Percentiles rank a stretch among this genome's conserved stretches.
These are phyloP conservation scores for Phenganax subtilis DNA, from an alignment of 92 coral and sea anemone species.

Conservation along the genomic window DNA sequence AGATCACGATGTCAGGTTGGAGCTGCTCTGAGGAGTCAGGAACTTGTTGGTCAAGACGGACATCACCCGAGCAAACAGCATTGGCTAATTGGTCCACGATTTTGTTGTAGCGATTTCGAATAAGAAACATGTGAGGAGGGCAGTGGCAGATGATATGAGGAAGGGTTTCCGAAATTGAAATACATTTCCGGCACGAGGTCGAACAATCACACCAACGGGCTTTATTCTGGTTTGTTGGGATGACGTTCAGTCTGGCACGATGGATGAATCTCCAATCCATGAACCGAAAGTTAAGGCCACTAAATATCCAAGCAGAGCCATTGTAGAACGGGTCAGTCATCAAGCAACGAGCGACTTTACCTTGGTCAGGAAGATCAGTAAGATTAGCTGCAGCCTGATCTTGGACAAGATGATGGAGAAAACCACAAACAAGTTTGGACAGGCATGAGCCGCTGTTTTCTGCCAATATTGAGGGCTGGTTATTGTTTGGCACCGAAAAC, in stretches of 20 bases:
- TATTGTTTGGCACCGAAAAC: neutral
- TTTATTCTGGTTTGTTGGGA: neutral
- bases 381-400: neutral
- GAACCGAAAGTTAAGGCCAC: slow-evolving; percentile 7
- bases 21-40: neutral
- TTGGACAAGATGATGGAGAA: neutral
- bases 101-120: neutral
- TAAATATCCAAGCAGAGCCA: slow-evolving; percentile 7
- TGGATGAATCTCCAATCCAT: slow-evolving; percentile 24
- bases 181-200: neutral
- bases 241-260: slow-evolving; percentile 5
- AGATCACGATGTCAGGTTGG: neutral
- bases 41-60: neutral
- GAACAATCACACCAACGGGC: neutral
- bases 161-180: neutral
- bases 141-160: slow-evolving; percentile 16
- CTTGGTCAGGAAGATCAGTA: neutral
- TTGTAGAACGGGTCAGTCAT: neutral
- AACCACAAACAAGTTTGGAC: neutral
- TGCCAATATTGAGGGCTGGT: neutral
- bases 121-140: neutral
- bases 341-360: slow-evolving; percentile 12
- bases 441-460: neutral
- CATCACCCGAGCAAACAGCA: slow-evolving; percentile 2
- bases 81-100: neutral